phyloP scores from a whole-genome alignment of 1,140 invertebrate genomes.

The Calliopsis andreniformis region DNA sequence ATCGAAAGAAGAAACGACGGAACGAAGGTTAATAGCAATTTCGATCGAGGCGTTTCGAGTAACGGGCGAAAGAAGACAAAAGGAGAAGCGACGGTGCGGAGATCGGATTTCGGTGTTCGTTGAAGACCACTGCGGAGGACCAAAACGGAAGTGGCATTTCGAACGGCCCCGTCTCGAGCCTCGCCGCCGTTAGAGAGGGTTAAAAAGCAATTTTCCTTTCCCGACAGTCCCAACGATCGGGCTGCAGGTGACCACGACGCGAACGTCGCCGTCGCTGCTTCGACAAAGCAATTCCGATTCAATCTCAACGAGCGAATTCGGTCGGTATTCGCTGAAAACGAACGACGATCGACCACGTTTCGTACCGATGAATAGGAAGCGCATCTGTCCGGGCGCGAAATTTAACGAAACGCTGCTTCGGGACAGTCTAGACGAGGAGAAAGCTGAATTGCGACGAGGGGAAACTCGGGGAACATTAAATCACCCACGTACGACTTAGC shows the following conservation, averaged over 20 bases:
- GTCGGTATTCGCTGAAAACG: constrained; percentile 6
- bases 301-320: constrained; percentile 54
- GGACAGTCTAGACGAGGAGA: not conserved
- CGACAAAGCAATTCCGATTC: constrained; percentile 67
- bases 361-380: constrained; percentile 19
- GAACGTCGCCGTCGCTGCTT: constrained; percentile 12
- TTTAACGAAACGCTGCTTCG: constrained; percentile 50
- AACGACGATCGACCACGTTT: constrained; percentile 12
- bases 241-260: constrained; percentile 33
- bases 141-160: constrained; percentile 24
- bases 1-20: constrained; percentile 29
- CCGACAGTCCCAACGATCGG: constrained; percentile 47
- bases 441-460: not conserved
- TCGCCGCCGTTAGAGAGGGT: constrained; percentile 54
- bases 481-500: too few relatives aligned
- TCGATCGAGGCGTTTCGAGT: constrained; percentile 49
- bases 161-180: constrained; percentile 36
- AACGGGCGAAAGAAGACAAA: constrained; percentile 47
- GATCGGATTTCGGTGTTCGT: constrained; percentile 52
- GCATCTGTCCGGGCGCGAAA: constrained; percentile 59
- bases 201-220: constrained; percentile 74
- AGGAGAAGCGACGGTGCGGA: constrained; percentile 24
- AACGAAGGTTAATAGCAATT: constrained; percentile 46
- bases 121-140: constrained; percentile 20
- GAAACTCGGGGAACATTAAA: too few relatives aligned